Evolutionary conservation across 92 coral and sea anemone genomes (phyloP).

Genomic region (Blastomussa wellsi): DNA sequence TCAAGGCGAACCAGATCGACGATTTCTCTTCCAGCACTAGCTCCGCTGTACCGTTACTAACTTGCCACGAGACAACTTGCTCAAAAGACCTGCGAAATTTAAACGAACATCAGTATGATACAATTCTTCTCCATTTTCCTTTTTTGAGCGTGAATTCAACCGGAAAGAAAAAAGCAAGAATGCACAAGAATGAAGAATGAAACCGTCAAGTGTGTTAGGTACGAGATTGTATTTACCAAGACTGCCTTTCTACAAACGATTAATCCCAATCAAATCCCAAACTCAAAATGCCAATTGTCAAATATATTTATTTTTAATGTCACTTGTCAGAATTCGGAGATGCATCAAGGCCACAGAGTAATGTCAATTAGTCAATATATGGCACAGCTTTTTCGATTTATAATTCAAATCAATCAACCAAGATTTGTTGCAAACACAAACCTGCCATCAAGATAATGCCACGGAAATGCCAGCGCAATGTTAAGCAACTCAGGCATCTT

Average conservation of each 20-base stretch:
- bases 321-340: not conserved
- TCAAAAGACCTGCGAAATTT: slow-evolving; percentile 59
- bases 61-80: slow-evolving; percentile 74
- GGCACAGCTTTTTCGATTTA: not conserved
- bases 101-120: not conserved
- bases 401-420: not conserved
- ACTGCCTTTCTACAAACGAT: too few relatives aligned
- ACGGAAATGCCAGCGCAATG: slow-evolving; percentile 73
- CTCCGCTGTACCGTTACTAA: slow-evolving; percentile 67
- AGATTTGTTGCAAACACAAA: slow-evolving; percentile 30
- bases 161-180: not conserved
- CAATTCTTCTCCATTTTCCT: not conserved
- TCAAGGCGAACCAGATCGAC: slow-evolving; percentile 77
- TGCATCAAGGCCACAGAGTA: not conserved
- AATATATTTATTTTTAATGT: too few relatives aligned
- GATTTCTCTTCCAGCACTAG: slow-evolving; percentile 78
- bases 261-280: not conserved
- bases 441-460: slow-evolving; percentile 91
- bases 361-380: not conserved
- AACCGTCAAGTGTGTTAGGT: too few relatives aligned
- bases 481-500: slow-evolving; percentile 78
- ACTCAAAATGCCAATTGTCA: too few relatives aligned
- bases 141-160: not conserved
- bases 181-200: too few relatives aligned
- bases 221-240: too few relatives aligned